These are phyloP conservation scores for Norana najaformis DNA, from an alignment of 2,888 invertebrate genomes.

Conservation along the genomic window DNA sequence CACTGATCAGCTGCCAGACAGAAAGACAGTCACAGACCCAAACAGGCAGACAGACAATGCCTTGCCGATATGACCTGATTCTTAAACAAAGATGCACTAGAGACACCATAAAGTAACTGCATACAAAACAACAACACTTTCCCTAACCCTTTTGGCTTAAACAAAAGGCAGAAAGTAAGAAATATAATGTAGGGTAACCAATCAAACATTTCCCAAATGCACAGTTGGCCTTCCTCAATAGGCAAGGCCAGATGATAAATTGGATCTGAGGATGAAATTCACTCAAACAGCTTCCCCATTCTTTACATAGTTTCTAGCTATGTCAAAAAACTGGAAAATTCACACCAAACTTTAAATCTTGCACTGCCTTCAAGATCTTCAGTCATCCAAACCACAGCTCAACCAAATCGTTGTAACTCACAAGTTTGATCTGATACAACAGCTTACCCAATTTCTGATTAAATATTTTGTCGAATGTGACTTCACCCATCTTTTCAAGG, in stretches of 20 bases:
- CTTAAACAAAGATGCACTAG: not conserved
- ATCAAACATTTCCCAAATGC: not conserved
- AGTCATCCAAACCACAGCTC: not conserved
- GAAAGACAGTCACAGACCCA: not conserved
- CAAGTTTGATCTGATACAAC: not conserved
- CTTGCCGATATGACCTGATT: not conserved
- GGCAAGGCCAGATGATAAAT: not conserved
- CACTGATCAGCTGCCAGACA: not conserved
- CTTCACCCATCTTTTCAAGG: not conserved
- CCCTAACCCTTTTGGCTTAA: not conserved
- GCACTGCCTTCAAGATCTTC: not conserved
- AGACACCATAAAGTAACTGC: not conserved
- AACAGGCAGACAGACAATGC: not conserved
- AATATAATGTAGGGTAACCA: not conserved
- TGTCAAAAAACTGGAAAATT: not conserved
- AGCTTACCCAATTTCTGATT: constrained; percentile 25
- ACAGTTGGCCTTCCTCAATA: not conserved
- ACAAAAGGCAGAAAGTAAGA: not conserved
- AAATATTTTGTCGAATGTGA: constrained; percentile 25
- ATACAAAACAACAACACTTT: not conserved
- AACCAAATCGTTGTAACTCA: not conserved
- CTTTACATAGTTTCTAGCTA: not conserved
- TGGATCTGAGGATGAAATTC: not conserved
- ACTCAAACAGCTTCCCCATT: not conserved
- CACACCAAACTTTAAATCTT: not conserved